These are phyloP conservation scores for Dasyprocta punctata DNA, from an alignment of 2,113 vertebrate genomes.

Conservation along the genomic window DNA sequence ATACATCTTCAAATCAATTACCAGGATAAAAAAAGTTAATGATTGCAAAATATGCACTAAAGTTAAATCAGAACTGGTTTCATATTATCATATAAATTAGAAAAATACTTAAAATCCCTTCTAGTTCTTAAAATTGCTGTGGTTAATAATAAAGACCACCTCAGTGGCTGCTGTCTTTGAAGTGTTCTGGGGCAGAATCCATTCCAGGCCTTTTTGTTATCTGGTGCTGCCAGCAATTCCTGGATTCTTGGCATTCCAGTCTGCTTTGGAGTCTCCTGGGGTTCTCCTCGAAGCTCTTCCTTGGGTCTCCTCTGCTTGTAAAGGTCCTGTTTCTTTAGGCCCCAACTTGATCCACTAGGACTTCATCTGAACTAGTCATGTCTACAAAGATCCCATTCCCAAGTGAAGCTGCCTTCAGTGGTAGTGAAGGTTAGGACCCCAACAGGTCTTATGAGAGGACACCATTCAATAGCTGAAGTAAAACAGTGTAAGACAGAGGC, in stretches of 20 bases:
- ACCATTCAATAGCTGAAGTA: background rate
- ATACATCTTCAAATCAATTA: background rate
- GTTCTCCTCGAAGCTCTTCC: background rate
- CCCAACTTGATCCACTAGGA: background rate
- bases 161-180: background rate
- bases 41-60: background rate
- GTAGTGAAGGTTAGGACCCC: background rate
- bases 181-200: background rate
- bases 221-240: background rate
- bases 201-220: background rate
- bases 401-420: background rate
- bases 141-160: background rate
- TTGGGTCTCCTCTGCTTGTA: background rate
- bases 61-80: background rate
- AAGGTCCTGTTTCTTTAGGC: background rate
- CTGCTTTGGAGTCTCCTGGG: background rate
- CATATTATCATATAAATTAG: background rate
- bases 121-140: background rate
- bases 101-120: background rate
- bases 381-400: background rate
- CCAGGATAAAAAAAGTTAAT: background rate
- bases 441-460: background rate
- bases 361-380: background rate
- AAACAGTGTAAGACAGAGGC: background rate
- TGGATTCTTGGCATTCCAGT: background rate